Percentiles rank a stretch among this genome's conserved stretches.
phyloP scores from a whole-genome alignment of 2,888 invertebrate genomes.

The Caenorhabditis afra region DNA sequence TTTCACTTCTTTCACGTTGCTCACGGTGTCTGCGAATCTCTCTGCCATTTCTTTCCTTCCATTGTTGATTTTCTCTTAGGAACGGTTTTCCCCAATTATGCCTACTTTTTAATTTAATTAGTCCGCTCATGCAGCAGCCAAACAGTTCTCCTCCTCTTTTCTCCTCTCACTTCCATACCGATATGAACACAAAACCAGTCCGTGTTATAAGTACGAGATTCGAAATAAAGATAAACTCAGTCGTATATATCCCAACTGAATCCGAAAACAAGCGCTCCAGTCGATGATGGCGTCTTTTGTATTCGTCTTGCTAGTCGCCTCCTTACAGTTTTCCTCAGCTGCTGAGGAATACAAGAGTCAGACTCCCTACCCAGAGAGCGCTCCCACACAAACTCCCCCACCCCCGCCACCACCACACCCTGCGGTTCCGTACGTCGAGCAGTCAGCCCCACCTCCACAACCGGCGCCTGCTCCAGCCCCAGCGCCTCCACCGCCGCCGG shows the following conservation, averaged over 20 bases:
- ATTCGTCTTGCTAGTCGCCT: conserved; percentile 27
- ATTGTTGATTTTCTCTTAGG: conserved; percentile 63
- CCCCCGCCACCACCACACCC: conserved; percentile 29
- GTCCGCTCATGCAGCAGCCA: conserved; percentile 31
- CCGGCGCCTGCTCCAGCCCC: conserved; percentile 22
- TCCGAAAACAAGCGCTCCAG: conserved; percentile 44
- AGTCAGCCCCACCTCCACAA: conserved; percentile 28
- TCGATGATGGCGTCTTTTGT: conserved; percentile 37
- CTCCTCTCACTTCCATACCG: conserved; percentile 41
- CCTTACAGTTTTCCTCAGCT: conserved; percentile 5
- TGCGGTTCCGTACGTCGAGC: conserved; percentile 23
- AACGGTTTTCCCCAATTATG: conserved; percentile 63
- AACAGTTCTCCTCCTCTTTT: conserved; percentile 30
- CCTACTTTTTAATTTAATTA: conserved; percentile 64
- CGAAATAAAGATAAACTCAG: conserved; percentile 57
- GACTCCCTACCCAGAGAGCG: conserved; percentile 39
- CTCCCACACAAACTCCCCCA: conserved; percentile 22
- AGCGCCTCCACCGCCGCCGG: conserved; percentile 13
- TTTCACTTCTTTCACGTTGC: conserved; percentile 59
- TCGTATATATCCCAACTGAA: conserved; percentile 53
- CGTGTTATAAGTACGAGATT: conserved; percentile 55
- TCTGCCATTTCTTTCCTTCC: conserved; percentile 56
- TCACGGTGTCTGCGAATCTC: conserved; percentile 55
- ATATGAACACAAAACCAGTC: conserved; percentile 57
- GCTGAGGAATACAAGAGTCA: conserved; percentile 51